phyloP scores from a whole-genome alignment of 2,888 invertebrate genomes.

The Sinelater perroti region DNA sequence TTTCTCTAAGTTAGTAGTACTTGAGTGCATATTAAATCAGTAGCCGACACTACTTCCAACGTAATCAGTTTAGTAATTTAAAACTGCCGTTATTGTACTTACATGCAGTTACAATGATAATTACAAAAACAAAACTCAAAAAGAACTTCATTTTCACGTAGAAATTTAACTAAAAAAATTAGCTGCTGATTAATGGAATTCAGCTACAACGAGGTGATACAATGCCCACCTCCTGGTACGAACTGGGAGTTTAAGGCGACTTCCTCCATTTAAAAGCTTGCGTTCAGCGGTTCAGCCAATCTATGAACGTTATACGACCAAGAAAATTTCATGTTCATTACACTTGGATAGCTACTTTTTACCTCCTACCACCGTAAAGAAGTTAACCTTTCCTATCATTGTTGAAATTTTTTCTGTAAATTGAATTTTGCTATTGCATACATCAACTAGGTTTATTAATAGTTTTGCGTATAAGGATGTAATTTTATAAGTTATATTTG shows the following conservation, averaged over 20 bases:
- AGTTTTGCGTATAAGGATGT: neutral
- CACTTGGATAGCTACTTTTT: slow-evolving; percentile 35
- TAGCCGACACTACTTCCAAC: neutral
- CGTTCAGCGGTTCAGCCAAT: slow-evolving; percentile 40
- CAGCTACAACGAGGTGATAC: slow-evolving; percentile 46
- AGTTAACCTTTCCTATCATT: slow-evolving; percentile 37
- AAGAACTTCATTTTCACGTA: slow-evolving; percentile 37
- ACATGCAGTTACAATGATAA: slow-evolving; percentile 26
- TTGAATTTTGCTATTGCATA: too few species aligned
- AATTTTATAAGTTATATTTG: neutral
- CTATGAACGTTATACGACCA: slow-evolving; percentile 33
- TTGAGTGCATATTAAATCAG: slow-evolving; percentile 7
- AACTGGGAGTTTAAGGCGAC: slow-evolving; percentile 50
- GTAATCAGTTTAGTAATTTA: neutral
- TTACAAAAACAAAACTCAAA: slow-evolving; percentile 27
- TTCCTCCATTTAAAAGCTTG: slow-evolving; percentile 56
- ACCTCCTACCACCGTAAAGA: slow-evolving; percentile 35
- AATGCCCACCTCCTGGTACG: slow-evolving; percentile 49
- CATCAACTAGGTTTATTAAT: too few species aligned
- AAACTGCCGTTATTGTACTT: slow-evolving; percentile 21
- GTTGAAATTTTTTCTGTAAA: slow-evolving; percentile 30
- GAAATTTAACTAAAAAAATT: slow-evolving; percentile 21
- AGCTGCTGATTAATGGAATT: slow-evolving; percentile 36
- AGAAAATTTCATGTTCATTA: slow-evolving; percentile 35
- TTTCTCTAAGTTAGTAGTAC: slow-evolving; percentile 13